Conservation (phyloP, 2,113 vertebrate species). For the Odocoileus virginianus region DNA sequence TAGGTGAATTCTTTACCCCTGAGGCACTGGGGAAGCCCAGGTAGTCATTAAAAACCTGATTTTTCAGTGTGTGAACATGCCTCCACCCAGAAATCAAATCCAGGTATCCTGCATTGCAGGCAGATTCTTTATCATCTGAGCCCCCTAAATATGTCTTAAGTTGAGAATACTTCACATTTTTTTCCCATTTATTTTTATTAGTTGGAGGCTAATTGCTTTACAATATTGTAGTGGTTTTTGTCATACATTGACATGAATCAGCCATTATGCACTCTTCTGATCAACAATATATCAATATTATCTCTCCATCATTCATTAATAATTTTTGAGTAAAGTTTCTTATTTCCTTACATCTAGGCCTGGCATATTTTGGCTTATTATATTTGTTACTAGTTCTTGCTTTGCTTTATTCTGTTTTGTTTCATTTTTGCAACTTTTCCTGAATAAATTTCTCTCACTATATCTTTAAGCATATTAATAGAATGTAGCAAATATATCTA, state of each 20-base stretch:
- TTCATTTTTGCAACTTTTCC: background rate
- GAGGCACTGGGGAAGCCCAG: background rate
- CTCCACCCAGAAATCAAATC: background rate
- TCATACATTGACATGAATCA: no score
- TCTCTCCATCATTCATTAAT: background rate
- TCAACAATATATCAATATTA: background rate
- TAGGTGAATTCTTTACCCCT: background rate
- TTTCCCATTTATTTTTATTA: no score
- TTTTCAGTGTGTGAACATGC: background rate
- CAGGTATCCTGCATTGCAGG: background rate
- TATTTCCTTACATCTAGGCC: background rate
- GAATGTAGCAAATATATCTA: background rate
- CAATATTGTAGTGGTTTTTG: no score
- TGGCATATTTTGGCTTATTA: background rate
- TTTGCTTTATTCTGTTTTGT: background rate
- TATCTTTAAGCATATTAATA: background rate
- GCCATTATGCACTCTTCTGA: background rate
- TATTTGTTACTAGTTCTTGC: background rate
- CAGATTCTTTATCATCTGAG: background rate
- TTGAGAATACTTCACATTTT: background rate
- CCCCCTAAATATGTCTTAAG: background rate
- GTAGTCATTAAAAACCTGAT: background rate
- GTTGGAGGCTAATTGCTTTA: no score
- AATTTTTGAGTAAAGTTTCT: background rate
- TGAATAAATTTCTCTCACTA: background rate